A percentile compares a stretch with the other conserved stretches of the same genome.
These are phyloP conservation scores for Megaptera novaeangliae DNA, from an alignment of 2,113 vertebrate genomes.

Conservation along the genomic window DNA sequence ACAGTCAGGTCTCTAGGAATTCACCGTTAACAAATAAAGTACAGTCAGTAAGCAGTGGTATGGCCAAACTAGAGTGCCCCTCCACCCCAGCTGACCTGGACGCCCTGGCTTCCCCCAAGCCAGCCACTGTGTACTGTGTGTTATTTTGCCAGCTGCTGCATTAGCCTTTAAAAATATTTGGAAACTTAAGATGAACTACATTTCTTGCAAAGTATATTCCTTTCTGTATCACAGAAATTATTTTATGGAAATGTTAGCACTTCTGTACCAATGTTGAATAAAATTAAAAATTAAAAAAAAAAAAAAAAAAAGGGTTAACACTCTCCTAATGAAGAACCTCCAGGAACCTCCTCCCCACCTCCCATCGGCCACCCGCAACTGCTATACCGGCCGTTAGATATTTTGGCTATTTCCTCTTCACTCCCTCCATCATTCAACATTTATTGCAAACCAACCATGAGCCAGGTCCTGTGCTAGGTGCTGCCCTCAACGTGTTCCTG, in stretches of 20 bases:
- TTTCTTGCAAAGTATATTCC: slow-evolving; percentile 85
- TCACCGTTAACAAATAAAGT: no score
- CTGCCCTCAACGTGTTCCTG: background rate
- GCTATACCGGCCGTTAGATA: background rate
- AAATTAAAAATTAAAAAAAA: slow-evolving; percentile 70
- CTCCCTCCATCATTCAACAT: background rate
- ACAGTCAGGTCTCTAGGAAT: background rate
- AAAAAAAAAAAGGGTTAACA: background rate
- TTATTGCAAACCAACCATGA: background rate
- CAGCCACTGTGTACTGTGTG: slow-evolving; percentile 76
- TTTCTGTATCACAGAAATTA: slow-evolving; percentile 82
- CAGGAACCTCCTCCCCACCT: background rate
- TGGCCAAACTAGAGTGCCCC: background rate
- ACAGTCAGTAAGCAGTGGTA: background rate
- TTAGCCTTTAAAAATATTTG: slow-evolving; percentile 83
- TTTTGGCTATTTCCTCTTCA: background rate
- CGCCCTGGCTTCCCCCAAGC: background rate
- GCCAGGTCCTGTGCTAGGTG: background rate
- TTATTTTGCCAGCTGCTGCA: slow-evolving; percentile 81
- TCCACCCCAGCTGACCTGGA: background rate
- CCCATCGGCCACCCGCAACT: fast-evolving
- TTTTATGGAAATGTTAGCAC: slow-evolving; percentile 85
- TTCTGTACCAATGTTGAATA: slow-evolving; percentile 87
- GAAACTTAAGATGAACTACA: slow-evolving; percentile 80
- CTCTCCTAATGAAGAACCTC: background rate